These are phyloP conservation scores for Phasia obesa DNA, from an alignment of 2,888 invertebrate genomes.

Conservation along the genomic window DNA sequence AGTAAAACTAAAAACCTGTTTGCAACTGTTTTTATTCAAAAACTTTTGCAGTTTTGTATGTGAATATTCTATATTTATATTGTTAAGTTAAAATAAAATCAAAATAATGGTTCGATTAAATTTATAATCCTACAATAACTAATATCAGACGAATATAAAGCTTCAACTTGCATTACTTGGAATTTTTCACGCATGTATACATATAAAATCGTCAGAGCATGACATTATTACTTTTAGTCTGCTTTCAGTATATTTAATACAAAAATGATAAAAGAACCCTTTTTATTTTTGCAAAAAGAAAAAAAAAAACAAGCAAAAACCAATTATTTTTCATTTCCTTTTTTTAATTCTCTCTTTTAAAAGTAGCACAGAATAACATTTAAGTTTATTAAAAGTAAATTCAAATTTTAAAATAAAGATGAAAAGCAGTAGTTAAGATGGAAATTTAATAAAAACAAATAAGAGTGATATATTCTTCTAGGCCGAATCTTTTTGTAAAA, in stretches of 20 bases:
- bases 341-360: constrained; percentile 29
- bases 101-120: constrained; percentile 1
- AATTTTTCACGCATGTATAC: constrained; percentile 43
- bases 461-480: too few species aligned
- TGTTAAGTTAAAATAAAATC: not conserved
- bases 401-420: constrained; percentile 8
- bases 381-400: constrained; percentile 7
- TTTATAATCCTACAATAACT: constrained; percentile 1
- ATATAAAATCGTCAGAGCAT: constrained; percentile 56
- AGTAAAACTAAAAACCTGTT: not conserved
- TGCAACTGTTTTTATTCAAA: not conserved
- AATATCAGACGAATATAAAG: not conserved
- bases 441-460: not conserved
- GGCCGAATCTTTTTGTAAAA: too few species aligned
- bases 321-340: constrained; percentile 57
- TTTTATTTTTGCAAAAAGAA: constrained; percentile 17
- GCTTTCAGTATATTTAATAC: constrained; percentile 24
- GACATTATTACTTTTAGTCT: constrained; percentile 43
- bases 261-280: constrained; percentile 42
- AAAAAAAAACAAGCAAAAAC: constrained; percentile 27
- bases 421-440: not conserved
- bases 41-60: not conserved
- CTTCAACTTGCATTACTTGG: constrained; percentile 40
- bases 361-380: constrained; percentile 19
- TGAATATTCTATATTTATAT: not conserved